A percentile compares a stretch with the other conserved stretches of the same genome.
phyloP scores from a whole-genome alignment of 2,113 vertebrate genomes.

The Apistogramma diplotaenia region DNA sequence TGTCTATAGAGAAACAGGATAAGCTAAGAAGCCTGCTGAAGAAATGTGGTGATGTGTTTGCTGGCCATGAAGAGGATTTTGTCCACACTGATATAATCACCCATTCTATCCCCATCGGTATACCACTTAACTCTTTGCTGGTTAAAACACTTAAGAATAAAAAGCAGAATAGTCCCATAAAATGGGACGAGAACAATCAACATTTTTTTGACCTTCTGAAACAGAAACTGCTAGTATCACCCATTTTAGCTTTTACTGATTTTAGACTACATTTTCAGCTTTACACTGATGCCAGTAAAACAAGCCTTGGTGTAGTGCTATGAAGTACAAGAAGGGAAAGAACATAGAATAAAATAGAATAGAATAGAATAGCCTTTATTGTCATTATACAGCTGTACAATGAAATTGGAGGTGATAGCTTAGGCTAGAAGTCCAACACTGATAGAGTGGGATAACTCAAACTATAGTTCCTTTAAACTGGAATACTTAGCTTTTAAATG shows the following conservation, averaged over 20 bases:
- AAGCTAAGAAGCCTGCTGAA: too few species aligned
- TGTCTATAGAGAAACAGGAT: neutral
- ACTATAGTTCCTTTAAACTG: neutral
- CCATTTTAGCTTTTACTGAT: neutral
- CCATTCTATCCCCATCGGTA: neutral
- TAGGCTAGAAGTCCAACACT: neutral
- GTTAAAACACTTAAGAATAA: neutral
- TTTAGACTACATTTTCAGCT: neutral
- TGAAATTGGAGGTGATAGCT: too few species aligned
- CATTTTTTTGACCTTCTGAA: neutral
- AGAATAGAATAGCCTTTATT: too few species aligned
- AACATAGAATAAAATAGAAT: too few species aligned
- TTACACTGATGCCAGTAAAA: neutral
- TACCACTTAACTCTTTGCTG: neutral
- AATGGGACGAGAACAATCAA: neutral
- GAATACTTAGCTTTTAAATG: constrained; percentile 1
- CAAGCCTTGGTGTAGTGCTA: neutral
- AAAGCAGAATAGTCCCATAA: neutral
- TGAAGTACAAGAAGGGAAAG: neutral
- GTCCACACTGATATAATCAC: neutral
- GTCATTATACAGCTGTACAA: too few species aligned
- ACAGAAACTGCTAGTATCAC: neutral
- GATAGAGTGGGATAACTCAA: neutral
- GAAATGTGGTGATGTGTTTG: neutral
- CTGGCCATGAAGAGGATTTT: neutral